phyloP scores from a whole-genome alignment of 2,888 invertebrate genomes.

The Tachystola acroxantha region DNA sequence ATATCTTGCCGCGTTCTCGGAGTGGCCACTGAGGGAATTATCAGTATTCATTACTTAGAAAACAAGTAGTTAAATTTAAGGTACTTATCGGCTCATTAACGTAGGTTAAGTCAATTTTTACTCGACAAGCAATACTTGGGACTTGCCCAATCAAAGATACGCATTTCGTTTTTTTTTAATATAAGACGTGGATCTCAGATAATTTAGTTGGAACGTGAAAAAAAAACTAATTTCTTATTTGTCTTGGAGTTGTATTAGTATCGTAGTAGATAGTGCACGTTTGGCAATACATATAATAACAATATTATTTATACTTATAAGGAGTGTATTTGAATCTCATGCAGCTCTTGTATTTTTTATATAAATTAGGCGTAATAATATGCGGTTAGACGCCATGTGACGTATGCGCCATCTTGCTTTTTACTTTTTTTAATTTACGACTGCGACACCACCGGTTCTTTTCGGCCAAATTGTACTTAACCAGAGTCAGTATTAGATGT shows the following conservation, averaged over 20 bases:
- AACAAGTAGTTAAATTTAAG: slow-evolving; percentile 28
- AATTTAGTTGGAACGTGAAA: slow-evolving; percentile 53
- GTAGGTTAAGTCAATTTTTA: slow-evolving; percentile 42
- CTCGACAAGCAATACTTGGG: slow-evolving; percentile 46
- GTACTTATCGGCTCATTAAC: slow-evolving; percentile 38
- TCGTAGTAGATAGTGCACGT: slow-evolving; percentile 64
- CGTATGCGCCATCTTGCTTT: slow-evolving; percentile 16
- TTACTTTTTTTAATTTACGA: slow-evolving; percentile 11
- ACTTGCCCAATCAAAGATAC: slow-evolving; percentile 60
- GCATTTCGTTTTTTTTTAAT: slow-evolving; percentile 56
- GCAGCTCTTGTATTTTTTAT: slow-evolving; percentile 39
- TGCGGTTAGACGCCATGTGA: slow-evolving; percentile 24
- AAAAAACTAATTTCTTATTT: slow-evolving; percentile 31
- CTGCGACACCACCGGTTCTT: neutral
- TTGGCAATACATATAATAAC: slow-evolving; percentile 44
- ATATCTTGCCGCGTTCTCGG: slow-evolving; percentile 47
- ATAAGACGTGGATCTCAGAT: slow-evolving; percentile 71
- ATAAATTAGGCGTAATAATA: slow-evolving; percentile 7
- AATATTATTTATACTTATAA: slow-evolving; percentile 21
- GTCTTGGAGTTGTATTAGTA: slow-evolving; percentile 49
- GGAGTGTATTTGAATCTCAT: slow-evolving; percentile 42
- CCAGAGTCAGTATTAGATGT: slow-evolving; percentile 31
- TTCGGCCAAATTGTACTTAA: slow-evolving; percentile 2
- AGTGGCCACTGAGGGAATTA: slow-evolving; percentile 33
- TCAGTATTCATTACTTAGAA: slow-evolving; percentile 39